These are phyloP conservation scores for Diacarnus erythraeanus DNA, from an alignment of 37 sponge, comb jelly and placozoan species.

Conservation along the genomic window DNA sequence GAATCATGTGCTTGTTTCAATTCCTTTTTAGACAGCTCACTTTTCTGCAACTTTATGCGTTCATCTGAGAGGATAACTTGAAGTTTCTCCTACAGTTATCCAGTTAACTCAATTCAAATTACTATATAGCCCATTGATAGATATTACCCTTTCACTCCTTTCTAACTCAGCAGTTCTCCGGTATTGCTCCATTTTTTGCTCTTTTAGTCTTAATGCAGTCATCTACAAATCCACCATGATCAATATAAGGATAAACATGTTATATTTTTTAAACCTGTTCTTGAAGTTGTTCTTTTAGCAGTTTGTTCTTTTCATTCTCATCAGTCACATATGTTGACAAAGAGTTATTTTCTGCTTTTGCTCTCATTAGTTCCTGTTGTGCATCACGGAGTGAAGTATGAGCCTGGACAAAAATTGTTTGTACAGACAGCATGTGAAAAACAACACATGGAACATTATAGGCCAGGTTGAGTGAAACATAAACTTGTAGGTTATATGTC, in stretches of 20 bases:
- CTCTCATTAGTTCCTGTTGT: not conserved
- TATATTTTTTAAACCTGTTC: not conserved
- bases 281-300: not conserved
- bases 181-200: slow-evolving; percentile 16
- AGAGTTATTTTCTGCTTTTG: not conserved
- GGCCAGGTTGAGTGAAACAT: no score
- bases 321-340: not conserved
- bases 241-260: not conserved
- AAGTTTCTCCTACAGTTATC: not conserved
- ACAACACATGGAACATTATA: no score
- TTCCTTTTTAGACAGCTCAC: not conserved
- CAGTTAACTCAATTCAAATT: not conserved
- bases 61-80: not conserved
- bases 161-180: not conserved
- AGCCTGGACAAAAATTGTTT: no score
- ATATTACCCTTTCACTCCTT: not conserved
- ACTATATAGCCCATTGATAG: no score
- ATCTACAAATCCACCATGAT: not conserved
- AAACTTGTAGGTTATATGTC: no score
- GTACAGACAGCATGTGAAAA: no score
- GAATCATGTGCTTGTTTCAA: not conserved
- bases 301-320: not conserved
- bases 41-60: not conserved
- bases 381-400: not conserved
- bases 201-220: slow-evolving; percentile 1